A percentile compares a stretch with the other conserved stretches of the same genome.
Evolutionary conservation across 35 echinoderm and acorn worm species (phyloP).

Genomic region (Lytechinus pictus): DNA sequence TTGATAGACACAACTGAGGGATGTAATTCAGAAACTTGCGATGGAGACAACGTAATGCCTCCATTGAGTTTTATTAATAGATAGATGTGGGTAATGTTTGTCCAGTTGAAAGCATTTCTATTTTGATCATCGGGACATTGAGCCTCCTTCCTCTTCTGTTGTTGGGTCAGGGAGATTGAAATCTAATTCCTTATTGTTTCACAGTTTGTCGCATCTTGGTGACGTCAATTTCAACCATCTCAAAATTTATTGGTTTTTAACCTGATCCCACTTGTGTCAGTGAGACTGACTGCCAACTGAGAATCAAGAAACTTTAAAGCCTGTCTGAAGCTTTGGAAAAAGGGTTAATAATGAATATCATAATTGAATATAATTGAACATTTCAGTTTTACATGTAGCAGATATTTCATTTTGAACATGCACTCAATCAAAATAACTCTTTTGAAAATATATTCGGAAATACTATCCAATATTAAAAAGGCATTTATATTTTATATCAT

Average conservation of each 20-base stretch:
- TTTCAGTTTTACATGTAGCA: too few relatives aligned
- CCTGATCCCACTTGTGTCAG: neutral
- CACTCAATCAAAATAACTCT: too few relatives aligned
- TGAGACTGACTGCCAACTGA: neutral
- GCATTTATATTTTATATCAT: too few relatives aligned
- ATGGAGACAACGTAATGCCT: neutral
- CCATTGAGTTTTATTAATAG: neutral
- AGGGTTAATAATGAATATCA: too few relatives aligned
- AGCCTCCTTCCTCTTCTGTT: neutral
- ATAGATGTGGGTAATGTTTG: neutral
- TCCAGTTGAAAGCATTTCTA: neutral
- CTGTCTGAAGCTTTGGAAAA: neutral
- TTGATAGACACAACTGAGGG: neutral
- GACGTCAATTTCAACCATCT: neutral
- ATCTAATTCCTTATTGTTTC: neutral
- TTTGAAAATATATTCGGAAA: too few relatives aligned
- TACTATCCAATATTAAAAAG: too few relatives aligned
- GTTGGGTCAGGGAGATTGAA: neutral
- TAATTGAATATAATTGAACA: too few relatives aligned
- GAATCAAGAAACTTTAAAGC: neutral
- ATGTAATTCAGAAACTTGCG: neutral
- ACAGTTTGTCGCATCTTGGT: neutral
- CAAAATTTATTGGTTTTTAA: neutral
- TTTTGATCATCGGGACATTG: neutral
- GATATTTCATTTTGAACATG: too few relatives aligned